These are phyloP conservation scores for Aleiodes alternator DNA, from an alignment of 2,888 invertebrate species.

Conservation along the genomic window DNA sequence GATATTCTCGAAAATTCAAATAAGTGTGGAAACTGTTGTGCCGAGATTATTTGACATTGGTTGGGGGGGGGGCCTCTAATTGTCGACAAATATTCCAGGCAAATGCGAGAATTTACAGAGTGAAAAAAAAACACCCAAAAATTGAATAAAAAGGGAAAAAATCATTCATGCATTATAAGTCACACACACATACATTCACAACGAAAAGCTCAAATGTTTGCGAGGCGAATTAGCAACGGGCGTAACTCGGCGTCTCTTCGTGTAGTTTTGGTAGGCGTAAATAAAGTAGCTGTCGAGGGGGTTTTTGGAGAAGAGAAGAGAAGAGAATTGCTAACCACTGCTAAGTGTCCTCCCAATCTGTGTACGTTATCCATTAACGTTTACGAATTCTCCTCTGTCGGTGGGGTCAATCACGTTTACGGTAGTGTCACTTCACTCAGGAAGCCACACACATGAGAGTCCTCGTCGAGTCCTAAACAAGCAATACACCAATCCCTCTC, in stretches of 20 bases:
- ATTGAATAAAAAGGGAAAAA: background rate
- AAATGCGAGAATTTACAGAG: background rate
- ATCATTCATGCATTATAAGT: background rate
- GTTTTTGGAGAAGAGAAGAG: conserved; percentile 14
- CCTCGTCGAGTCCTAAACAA: conserved; percentile 57
- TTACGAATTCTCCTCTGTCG: conserved; percentile 38
- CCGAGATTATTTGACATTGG: conserved; percentile 15
- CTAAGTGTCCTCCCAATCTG: conserved; percentile 68
- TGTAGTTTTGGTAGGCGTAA: conserved; percentile 58
- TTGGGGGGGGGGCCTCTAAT: background rate
- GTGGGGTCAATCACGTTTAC: conserved; percentile 52
- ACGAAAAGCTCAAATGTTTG: conserved; percentile 57
- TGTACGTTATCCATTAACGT: conserved; percentile 63
- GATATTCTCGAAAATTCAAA: conserved; percentile 8
- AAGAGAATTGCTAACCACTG: conserved; percentile 59
- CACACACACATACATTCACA: background rate
- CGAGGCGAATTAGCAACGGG: conserved; percentile 63
- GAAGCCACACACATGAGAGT: conserved; percentile 34
- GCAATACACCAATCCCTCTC: conserved; percentile 53
- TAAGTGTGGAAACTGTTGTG: conserved; percentile 1
- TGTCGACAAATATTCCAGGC: conserved; percentile 17
- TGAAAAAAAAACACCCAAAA: background rate
- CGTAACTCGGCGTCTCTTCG: conserved; percentile 60
- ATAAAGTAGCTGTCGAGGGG: conserved; percentile 64
- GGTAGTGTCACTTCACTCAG: conserved; percentile 47